These are phyloP conservation scores for Corella eumyota DNA, from an alignment of 23 tunicate genomes.

Conservation along the genomic window DNA sequence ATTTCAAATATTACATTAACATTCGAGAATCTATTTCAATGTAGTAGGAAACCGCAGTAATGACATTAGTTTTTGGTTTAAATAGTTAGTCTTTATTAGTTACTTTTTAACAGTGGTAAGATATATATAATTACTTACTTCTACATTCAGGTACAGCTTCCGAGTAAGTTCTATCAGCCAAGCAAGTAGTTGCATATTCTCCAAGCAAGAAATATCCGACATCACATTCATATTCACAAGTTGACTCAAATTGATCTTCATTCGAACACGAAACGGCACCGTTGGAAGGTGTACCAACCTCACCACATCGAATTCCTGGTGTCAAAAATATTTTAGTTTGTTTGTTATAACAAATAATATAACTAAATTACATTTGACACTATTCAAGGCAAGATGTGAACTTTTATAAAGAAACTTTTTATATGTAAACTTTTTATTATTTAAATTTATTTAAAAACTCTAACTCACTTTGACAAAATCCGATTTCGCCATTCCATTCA, in stretches of 20 bases:
- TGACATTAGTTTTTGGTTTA: too few species aligned
- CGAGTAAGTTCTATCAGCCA: conserved; percentile 14
- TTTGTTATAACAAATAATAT: too few species aligned
- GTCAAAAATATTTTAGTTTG: not conserved
- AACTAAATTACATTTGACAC: too few species aligned
- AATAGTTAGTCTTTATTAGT: not conserved
- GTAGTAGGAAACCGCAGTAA: too few species aligned
- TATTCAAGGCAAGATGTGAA: too few species aligned
- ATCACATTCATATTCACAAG: conserved; percentile 32
- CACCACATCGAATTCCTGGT: conserved; percentile 42
- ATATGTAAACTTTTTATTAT: too few species aligned
- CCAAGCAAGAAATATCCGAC: conserved; percentile 40
- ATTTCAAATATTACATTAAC: not conserved
- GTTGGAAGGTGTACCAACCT: conserved; percentile 7
- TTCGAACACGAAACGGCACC: conserved; percentile 46
- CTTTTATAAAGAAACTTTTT: too few species aligned
- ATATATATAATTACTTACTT: conserved; percentile 11
- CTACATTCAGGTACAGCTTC: conserved; percentile 11
- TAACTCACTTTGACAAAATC: conserved; percentile 57
- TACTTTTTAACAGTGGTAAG: not conserved
- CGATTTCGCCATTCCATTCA: conserved; percentile 29
- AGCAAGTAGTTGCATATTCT: conserved; percentile 11
- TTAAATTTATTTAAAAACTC: too few species aligned
- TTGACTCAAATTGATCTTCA: conserved; percentile 27
- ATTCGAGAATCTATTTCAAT: too few species aligned